phyloP scores from a whole-genome alignment of 2,888 invertebrate genomes.

The Cantharis nigra region DNA sequence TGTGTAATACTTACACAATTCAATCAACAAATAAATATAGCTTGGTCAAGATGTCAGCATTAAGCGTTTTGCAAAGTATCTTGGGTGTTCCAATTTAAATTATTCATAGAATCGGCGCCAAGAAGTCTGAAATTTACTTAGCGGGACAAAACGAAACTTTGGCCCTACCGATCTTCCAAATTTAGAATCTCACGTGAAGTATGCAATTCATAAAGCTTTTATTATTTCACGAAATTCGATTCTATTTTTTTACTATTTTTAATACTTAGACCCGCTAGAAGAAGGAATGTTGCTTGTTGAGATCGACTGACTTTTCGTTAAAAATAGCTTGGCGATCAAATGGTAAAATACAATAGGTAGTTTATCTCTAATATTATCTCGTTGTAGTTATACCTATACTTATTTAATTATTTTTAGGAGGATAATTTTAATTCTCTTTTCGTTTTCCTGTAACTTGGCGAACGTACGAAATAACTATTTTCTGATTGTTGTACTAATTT shows the following conservation, averaged over 20 bases:
- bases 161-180: background rate
- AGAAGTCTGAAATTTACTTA: constrained; percentile 16
- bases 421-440: background rate
- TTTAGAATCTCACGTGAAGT: background rate
- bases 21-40: background rate
- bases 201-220: background rate
- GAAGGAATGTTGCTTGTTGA: background rate
- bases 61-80: background rate
- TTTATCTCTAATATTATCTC: constrained; percentile 1
- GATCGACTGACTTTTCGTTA: constrained; percentile 1
- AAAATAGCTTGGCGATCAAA: constrained; percentile 1
- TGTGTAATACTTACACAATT: background rate
- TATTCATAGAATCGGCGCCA: constrained; percentile 15
- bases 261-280: constrained; percentile 3
- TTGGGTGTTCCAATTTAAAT: constrained; percentile 3
- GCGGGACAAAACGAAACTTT: constrained; percentile 9
- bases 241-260: constrained; percentile 15
- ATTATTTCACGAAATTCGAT: background rate
- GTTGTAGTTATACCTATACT: background rate
- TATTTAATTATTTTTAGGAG: background rate
- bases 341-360: constrained; percentile 3
- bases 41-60: background rate
- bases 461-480: background rate
- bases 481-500: background rate
- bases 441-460: background rate